Evolutionary conservation across 2,888 invertebrate genomes (phyloP).

Genomic region (Maniola hyperantus): DNA sequence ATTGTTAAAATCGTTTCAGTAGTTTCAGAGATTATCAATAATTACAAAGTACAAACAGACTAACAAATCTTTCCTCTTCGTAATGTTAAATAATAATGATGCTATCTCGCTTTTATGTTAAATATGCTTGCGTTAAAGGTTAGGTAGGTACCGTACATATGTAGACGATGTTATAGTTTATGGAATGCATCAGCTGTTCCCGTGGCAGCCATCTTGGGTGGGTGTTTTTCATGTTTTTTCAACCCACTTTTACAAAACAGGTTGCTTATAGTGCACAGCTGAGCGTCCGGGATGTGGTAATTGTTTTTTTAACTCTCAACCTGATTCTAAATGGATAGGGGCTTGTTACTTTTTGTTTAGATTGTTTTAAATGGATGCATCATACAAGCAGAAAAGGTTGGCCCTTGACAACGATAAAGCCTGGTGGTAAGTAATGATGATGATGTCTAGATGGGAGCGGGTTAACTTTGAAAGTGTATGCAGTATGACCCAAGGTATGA

Average conservation of each 20-base stretch:
- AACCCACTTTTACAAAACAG: slow-evolving; percentile 33
- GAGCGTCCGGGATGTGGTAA: slow-evolving; percentile 25
- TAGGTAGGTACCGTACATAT: background rate
- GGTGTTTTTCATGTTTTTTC: slow-evolving; percentile 23
- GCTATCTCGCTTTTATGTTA: slow-evolving; percentile 7
- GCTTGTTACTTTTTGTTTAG: too few relatives aligned
- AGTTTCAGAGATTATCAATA: too few relatives aligned
- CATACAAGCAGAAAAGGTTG: too few relatives aligned
- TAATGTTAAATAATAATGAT: background rate
- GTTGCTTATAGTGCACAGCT: slow-evolving; percentile 31
- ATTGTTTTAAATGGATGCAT: too few relatives aligned
- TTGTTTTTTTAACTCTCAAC: slow-evolving; percentile 11
- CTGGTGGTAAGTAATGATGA: too few relatives aligned
- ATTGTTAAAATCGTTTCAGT: too few relatives aligned
- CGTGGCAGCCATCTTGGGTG: slow-evolving; percentile 7
- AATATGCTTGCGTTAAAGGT: background rate
- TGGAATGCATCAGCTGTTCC: slow-evolving; percentile 37
- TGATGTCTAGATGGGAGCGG: too few relatives aligned
- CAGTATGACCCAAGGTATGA: too few relatives aligned
- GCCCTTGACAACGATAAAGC: too few relatives aligned
- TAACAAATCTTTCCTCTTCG: too few relatives aligned
- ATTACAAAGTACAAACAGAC: too few relatives aligned
- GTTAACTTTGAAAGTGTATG: too few relatives aligned
- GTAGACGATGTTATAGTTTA: slow-evolving; percentile 1
- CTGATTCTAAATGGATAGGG: background rate